phyloP scores from a whole-genome alignment of 1,140 invertebrate genomes.

The Bombus affinis region DNA sequence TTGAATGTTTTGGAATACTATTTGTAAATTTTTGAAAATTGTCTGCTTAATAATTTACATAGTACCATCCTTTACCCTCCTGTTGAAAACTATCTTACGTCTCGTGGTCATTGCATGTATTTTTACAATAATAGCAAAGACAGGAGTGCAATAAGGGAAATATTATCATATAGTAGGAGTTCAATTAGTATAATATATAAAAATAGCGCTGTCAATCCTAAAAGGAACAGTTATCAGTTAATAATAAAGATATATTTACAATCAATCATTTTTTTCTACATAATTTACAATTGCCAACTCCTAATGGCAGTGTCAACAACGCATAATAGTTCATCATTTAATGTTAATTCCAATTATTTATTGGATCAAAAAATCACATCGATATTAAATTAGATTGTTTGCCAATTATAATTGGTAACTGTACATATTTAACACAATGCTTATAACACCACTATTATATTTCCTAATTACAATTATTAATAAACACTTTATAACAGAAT shows the following conservation, averaged over 20 bases:
- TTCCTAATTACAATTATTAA: slow-evolving; percentile 79
- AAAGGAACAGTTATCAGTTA: slow-evolving; percentile 77
- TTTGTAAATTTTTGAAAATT: slow-evolving; percentile 53
- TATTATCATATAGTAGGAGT: slow-evolving; percentile 54
- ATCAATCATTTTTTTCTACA: slow-evolving; percentile 79
- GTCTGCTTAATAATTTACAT: slow-evolving; percentile 45
- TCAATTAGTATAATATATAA: slow-evolving; percentile 63
- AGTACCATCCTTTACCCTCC: slow-evolving; percentile 55
- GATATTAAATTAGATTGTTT: slow-evolving; percentile 75
- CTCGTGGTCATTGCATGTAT: slow-evolving; percentile 27
- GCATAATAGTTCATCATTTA: slow-evolving; percentile 67
- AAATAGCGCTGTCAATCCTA: slow-evolving; percentile 64
- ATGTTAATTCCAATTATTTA: slow-evolving; percentile 67
- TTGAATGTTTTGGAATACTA: slow-evolving; percentile 56
- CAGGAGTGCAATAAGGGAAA: slow-evolving; percentile 51
- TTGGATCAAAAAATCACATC: slow-evolving; percentile 68
- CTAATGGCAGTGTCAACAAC: slow-evolving; percentile 80
- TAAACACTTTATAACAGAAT: slow-evolving; percentile 79
- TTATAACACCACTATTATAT: slow-evolving; percentile 79
- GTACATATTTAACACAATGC: slow-evolving; percentile 82
- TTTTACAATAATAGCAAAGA: slow-evolving; percentile 42
- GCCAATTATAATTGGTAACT: slow-evolving; percentile 81
- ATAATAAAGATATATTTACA: slow-evolving; percentile 82
- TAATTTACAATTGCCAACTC: slow-evolving; percentile 81
- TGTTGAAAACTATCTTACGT: slow-evolving; percentile 37